Conservation (phyloP, 1,140 invertebrate species). For the Trichoplusia ni region DNA sequence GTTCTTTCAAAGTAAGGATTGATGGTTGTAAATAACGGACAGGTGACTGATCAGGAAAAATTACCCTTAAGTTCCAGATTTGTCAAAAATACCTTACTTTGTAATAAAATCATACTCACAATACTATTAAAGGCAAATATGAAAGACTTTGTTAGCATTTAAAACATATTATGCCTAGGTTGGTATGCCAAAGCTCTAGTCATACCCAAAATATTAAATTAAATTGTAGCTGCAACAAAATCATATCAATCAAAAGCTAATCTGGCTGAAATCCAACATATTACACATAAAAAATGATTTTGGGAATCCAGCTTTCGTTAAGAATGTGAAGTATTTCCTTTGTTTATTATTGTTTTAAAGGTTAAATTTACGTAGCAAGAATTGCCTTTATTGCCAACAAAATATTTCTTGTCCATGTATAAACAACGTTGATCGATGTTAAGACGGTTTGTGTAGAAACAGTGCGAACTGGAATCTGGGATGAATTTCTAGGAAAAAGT, state of each 20-base stretch:
- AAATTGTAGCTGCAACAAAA: no score
- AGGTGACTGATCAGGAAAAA: no score
- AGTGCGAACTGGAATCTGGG: constrained; percentile 15
- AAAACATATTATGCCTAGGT: no score
- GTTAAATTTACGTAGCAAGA: constrained; percentile 4
- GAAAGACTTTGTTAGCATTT: no score
- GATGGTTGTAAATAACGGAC: no score
- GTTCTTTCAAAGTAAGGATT: no score
- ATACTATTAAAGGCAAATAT: no score
- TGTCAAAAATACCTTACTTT: no score
- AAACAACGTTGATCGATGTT: constrained; percentile 19
- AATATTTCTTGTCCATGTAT: constrained; percentile 16
- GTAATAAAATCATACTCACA: no score
- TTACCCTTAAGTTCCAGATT: no score
- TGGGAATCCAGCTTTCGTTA: not conserved
- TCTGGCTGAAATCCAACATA: constrained; percentile 1
- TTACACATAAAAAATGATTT: constrained; percentile 10
- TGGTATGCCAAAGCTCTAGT: no score
- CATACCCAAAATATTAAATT: no score
- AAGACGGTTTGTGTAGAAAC: not conserved
- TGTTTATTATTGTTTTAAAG: constrained; percentile 16
- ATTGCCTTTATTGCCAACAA: constrained; percentile 23
- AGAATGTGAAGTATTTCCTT: constrained; percentile 8
- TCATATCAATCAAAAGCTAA: not conserved
- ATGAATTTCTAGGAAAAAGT: constrained; percentile 4